Evolutionary conservation across 30 jellyfish, hydroid and myxozoan genomes (phyloP).

Genomic region (Aurelia coerulea): DNA sequence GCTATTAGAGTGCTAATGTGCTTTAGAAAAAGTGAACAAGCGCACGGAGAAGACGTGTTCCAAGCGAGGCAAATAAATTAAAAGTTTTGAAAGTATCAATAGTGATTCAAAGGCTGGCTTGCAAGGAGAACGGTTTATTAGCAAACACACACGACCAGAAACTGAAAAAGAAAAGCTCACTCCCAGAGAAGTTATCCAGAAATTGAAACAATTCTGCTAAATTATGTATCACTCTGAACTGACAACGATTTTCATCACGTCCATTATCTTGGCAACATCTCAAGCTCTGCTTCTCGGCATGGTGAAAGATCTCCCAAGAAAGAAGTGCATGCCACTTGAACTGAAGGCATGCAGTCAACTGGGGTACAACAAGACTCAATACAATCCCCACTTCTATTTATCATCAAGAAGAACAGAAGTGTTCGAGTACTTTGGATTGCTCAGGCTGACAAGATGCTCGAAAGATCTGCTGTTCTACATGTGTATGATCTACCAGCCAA

Average conservation of each 20-base stretch:
- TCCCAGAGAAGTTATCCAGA: background rate
- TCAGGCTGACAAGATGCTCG: conserved; percentile 70
- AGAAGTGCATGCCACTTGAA: conserved; percentile 65
- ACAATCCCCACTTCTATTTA: conserved; percentile 51
- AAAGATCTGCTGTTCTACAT: conserved; percentile 65
- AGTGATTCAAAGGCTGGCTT: background rate
- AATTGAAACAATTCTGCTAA: too few species aligned
- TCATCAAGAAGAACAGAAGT: conserved; percentile 45
- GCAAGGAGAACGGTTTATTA: background rate
- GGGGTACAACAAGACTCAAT: conserved; percentile 78
- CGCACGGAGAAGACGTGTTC: background rate
- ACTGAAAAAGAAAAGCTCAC: background rate
- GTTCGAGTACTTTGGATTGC: conserved; percentile 48
- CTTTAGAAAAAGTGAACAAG: background rate
- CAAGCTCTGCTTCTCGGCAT: conserved; percentile 40
- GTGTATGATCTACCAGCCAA: conserved; percentile 84
- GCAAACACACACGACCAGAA: background rate
- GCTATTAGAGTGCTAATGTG: background rate
- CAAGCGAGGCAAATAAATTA: background rate
- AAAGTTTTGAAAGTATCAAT: too few species aligned
- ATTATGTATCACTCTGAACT: background rate
- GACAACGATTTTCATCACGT: background rate
- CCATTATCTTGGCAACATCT: background rate
- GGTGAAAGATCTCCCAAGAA: conserved; percentile 20
- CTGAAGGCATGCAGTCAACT: conserved; percentile 66